A percentile compares a stretch with the other conserved stretches of the same genome.
Conservation (phyloP, 1,140 invertebrate species). For the Chironomus tepperi region DNA sequence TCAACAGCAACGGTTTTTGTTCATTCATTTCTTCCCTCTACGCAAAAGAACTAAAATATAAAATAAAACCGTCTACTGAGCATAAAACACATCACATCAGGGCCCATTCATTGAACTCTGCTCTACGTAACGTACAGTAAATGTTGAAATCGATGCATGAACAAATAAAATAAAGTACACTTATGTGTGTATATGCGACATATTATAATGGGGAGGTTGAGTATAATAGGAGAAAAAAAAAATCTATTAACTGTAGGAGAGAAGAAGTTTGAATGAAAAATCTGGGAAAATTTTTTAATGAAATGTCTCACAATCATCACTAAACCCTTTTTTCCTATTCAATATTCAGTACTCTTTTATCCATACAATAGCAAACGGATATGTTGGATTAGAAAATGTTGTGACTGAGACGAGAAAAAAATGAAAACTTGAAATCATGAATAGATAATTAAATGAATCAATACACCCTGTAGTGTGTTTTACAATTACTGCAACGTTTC, state of each 20-base stretch:
- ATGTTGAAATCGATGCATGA: conserved; percentile 4
- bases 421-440: too few species aligned
- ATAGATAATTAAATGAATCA: too few species aligned
- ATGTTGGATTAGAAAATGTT: too few species aligned
- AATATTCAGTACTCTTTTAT: too few species aligned
- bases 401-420: too few species aligned
- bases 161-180: conserved; percentile 1
- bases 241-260: neutral
- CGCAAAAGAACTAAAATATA: neutral
- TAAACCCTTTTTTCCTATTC: neutral
- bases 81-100: neutral
- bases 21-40: neutral
- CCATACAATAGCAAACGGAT: too few species aligned
- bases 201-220: neutral
- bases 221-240: neutral
- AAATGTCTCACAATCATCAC: neutral
- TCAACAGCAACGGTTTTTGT: neutral
- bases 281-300: conserved; percentile 2
- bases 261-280: neutral
- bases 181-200: neutral
- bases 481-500: neutral
- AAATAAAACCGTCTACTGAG: too few species aligned
- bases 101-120: conserved; percentile 21
- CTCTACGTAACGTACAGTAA: neutral
- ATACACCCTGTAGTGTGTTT: too few species aligned